Evolutionary conservation across 1,140 invertebrate genomes (phyloP).

Genomic region (Nautilus pompilius): DNA sequence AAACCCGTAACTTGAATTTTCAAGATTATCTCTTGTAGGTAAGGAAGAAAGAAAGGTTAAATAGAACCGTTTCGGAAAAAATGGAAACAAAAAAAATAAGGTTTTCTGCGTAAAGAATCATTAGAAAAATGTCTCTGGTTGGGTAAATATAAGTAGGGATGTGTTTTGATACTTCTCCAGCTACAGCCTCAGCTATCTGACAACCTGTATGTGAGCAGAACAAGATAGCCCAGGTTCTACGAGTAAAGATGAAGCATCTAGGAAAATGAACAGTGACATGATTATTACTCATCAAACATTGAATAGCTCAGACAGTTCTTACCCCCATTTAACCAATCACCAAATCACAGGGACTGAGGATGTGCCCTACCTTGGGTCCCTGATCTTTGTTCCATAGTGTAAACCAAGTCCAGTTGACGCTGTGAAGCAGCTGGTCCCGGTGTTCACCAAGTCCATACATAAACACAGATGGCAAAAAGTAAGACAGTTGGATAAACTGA

Average conservation of each 20-base stretch:
- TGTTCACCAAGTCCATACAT: conserved; percentile 41
- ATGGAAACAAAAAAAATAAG: too few species aligned
- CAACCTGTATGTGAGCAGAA: background rate
- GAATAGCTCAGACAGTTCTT: background rate
- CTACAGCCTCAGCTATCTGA: background rate
- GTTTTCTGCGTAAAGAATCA: too few species aligned
- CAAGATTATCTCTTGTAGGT: too few species aligned
- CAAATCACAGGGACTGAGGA: background rate
- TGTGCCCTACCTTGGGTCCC: conserved; percentile 14
- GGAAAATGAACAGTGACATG: background rate
- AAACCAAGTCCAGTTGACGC: conserved; percentile 23
- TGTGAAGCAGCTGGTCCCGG: conserved; percentile 19
- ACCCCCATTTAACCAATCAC: background rate
- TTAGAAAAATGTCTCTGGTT: too few species aligned
- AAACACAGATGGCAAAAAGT: conserved; percentile 21
- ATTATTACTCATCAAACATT: too few species aligned
- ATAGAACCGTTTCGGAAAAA: too few species aligned
- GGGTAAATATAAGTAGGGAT: too few species aligned
- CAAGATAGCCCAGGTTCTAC: background rate
- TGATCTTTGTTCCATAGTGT: conserved; percentile 34
- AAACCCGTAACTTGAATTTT: too few species aligned
- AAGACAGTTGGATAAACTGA: conserved; percentile 36
- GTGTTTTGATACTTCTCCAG: too few species aligned
- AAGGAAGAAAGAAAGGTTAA: too few species aligned
- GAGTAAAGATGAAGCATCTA: background rate